A percentile compares a stretch with the other conserved stretches of the same genome.
These are phyloP conservation scores for Diceros bicornis DNA, from an alignment of 2,797 vertebrate species.

Conservation along the genomic window DNA sequence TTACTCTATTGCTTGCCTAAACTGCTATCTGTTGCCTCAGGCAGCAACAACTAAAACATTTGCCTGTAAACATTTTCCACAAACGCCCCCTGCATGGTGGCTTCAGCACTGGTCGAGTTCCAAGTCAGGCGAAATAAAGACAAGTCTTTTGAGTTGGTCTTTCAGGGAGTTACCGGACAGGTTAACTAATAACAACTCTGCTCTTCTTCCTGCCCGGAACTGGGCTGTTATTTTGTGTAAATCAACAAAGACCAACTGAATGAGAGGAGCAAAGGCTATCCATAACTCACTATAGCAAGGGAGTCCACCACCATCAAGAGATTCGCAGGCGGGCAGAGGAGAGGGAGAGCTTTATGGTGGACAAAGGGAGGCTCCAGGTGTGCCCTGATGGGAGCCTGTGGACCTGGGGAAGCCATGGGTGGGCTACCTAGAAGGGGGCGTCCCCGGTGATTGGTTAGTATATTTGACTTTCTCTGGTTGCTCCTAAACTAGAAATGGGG, in stretches of 20 bases:
- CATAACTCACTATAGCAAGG: not conserved
- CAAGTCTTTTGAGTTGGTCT: not conserved
- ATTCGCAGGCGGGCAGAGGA: not conserved
- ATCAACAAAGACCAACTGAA: not conserved
- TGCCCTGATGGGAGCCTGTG: not conserved
- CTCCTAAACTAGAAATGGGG: not conserved
- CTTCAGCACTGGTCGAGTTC: not conserved
- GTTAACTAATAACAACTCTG: not conserved
- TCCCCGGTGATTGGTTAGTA: not conserved
- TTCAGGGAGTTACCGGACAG: not conserved
- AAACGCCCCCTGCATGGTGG: not conserved
- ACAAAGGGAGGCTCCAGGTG: not conserved
- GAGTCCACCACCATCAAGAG: not conserved
- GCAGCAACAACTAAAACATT: not conserved
- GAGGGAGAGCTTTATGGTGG: not conserved
- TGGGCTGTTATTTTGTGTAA: not conserved
- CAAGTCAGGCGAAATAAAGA: not conserved
- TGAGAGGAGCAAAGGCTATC: not conserved
- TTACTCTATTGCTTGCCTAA: not conserved
- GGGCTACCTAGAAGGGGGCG: not conserved
- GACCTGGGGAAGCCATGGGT: not conserved
- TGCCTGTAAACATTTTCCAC: not conserved
- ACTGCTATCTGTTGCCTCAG: not conserved
- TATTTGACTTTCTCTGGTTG: not conserved
- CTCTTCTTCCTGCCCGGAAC: not conserved